phyloP scores from a whole-genome alignment of 2,797 vertebrate genomes.

The Graptemys geographica region DNA sequence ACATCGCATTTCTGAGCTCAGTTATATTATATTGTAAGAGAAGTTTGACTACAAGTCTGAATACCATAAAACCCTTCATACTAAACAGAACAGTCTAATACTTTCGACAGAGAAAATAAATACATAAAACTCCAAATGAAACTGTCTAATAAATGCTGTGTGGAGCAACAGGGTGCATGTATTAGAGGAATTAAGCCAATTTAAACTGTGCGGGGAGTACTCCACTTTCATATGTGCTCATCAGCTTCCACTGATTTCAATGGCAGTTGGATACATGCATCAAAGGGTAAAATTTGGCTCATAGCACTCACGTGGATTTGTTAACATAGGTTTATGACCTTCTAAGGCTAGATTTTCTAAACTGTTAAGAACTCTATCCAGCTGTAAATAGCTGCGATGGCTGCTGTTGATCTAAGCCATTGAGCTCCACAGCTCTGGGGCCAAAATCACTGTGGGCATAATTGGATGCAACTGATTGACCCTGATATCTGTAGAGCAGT shows the following conservation, averaged over 20 bases:
- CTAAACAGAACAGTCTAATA: constrained; percentile 67
- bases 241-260: not conserved
- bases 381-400: constrained; percentile 59
- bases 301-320: not conserved
- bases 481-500: constrained; percentile 42
- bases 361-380: constrained; percentile 26
- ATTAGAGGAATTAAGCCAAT: constrained; percentile 71
- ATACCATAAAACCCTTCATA: constrained; percentile 44
- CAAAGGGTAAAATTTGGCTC: constrained; percentile 47
- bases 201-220: constrained; percentile 56
- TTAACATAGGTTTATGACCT: constrained; percentile 62
- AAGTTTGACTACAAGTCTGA: constrained; percentile 63
- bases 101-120: constrained; percentile 67
- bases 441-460: constrained; percentile 48
- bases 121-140: constrained; percentile 56
- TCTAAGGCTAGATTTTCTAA: constrained; percentile 54
- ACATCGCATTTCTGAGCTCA: constrained; percentile 60
- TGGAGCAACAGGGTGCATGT: constrained; percentile 68
- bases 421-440: constrained; percentile 2
- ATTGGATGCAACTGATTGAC: constrained; percentile 54
- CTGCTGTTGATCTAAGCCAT: constrained; percentile 7
- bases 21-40: constrained; percentile 49
- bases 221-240: constrained; percentile 51
- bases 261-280: constrained; percentile 15
- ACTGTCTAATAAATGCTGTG: constrained; percentile 68